Evolutionary conservation across 2,797 vertebrate species (phyloP).

Genomic region (Bufotes viridis): DNA sequence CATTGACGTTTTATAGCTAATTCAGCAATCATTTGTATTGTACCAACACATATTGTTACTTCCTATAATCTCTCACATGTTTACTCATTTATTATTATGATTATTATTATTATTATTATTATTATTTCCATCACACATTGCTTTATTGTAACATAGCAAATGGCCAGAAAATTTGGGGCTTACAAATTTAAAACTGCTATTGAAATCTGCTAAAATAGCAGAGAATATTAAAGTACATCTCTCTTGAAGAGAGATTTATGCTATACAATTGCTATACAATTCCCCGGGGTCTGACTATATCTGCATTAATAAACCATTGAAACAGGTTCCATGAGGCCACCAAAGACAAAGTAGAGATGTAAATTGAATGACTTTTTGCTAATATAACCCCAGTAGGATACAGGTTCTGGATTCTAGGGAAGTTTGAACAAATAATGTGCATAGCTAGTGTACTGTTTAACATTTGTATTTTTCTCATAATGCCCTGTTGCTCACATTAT

Average conservation of each 20-base stretch:
- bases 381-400: slow-evolving; percentile 23
- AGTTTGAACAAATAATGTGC: slow-evolving; percentile 20
- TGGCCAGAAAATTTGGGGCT: background rate
- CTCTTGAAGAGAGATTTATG: slow-evolving; percentile 37
- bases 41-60: background rate
- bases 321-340: slow-evolving; percentile 18
- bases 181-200: slow-evolving; percentile 12
- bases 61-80: background rate
- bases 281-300: slow-evolving; percentile 33
- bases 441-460: background rate
- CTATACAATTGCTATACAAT: slow-evolving; percentile 23
- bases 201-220: slow-evolving; percentile 35
- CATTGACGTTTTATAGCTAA: background rate
- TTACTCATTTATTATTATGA: background rate
- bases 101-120: slow-evolving; percentile 6
- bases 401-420: background rate
- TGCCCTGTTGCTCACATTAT: background rate
- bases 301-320: slow-evolving; percentile 41
- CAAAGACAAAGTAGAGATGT: slow-evolving; percentile 16
- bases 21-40: background rate
- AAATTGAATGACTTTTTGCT: slow-evolving; percentile 34
- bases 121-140: slow-evolving; percentile 26
- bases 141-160: background rate
- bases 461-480: slow-evolving; percentile 14
- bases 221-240: slow-evolving; percentile 39